A percentile compares a stretch with the other conserved stretches of the same genome.
Conservation (phyloP, 35 echinoderm and acorn worm genomes). For the Amphiura filiformis region DNA sequence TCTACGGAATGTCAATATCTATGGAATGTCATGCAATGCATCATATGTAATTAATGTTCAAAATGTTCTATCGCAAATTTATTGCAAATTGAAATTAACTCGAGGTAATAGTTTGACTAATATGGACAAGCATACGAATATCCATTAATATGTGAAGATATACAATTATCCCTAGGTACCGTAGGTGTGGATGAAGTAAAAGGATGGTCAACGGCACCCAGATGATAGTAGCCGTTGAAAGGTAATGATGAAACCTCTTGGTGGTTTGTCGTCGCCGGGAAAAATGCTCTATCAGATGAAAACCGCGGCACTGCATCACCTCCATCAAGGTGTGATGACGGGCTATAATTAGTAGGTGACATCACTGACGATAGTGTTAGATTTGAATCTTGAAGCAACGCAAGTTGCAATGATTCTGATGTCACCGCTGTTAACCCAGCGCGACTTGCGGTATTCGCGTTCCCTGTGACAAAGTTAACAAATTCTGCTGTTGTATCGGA, state of each 20-base stretch:
- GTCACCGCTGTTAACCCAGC: background rate
- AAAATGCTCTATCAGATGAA: background rate
- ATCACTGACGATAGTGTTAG: background rate
- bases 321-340: conserved; percentile 4
- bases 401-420: background rate
- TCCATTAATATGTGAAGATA: background rate
- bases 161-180: background rate
- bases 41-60: too few relatives aligned
- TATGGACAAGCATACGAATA: background rate
- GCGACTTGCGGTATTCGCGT: background rate
- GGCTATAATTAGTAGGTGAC: background rate
- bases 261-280: background rate
- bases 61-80: too few relatives aligned
- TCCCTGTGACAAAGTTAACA: background rate
- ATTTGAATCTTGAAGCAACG: background rate
- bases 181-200: background rate
- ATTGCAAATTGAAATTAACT: too few relatives aligned
- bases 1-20: too few relatives aligned
- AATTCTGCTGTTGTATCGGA: conserved; percentile 1
- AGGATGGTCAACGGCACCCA: background rate
- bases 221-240: conserved; percentile 2
- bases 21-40: too few relatives aligned
- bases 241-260: background rate
- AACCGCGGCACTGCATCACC: background rate
- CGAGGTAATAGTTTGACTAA: too few relatives aligned